These are phyloP conservation scores for Phenganax marumi DNA, from an alignment of 92 coral and sea anemone species.

Conservation along the genomic window DNA sequence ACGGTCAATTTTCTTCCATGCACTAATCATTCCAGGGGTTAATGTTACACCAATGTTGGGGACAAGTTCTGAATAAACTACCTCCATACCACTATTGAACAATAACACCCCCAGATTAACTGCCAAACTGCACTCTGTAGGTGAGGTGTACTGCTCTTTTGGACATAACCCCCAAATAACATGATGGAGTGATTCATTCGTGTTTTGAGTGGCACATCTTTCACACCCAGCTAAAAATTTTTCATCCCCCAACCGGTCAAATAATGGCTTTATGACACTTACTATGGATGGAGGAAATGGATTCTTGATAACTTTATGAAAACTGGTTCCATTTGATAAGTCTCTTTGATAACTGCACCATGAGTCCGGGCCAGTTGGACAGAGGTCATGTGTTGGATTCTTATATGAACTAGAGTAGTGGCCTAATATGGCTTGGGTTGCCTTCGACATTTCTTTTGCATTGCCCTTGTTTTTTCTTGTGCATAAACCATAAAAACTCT, in stretches of 20 bases:
- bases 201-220: constrained; percentile 55
- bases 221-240: constrained; percentile 52
- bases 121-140: constrained; percentile 46
- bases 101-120: constrained; percentile 49
- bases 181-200: constrained; percentile 61
- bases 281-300: constrained; percentile 50
- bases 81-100: constrained; percentile 56
- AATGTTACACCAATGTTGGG: constrained; percentile 43
- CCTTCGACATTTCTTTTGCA: constrained; percentile 52
- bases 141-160: constrained; percentile 54
- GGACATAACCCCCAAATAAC: constrained; percentile 60
- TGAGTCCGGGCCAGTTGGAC: constrained; percentile 48
- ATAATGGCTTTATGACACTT: constrained; percentile 43
- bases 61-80: constrained; percentile 19
- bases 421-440: constrained; percentile 50
- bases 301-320: constrained; percentile 50
- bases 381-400: constrained; percentile 50
- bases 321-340: neutral
- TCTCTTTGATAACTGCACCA: constrained; percentile 68
- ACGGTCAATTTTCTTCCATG: constrained; percentile 47
- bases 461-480: constrained; percentile 51
- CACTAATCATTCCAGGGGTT: constrained; percentile 14
- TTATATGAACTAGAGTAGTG: constrained; percentile 52
- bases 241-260: constrained; percentile 59
- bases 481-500: constrained; percentile 54